These are phyloP conservation scores for Hydropsyche tenuis DNA, from an alignment of 1,140 invertebrate genomes.

Conservation along the genomic window DNA sequence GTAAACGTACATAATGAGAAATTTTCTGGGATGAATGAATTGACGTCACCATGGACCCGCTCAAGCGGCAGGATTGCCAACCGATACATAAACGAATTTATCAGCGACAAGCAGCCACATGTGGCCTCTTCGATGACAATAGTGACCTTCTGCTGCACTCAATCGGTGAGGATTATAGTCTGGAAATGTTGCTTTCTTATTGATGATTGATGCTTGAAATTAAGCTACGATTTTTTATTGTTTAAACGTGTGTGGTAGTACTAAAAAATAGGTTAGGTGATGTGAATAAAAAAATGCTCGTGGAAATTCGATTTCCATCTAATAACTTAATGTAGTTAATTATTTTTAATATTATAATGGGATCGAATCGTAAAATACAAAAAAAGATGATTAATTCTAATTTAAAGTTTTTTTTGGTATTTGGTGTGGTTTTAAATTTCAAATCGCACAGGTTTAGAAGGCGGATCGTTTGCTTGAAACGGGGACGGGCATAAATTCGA, in stretches of 20 bases:
- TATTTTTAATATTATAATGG: background rate
- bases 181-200: too few species aligned
- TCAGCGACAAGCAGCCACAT: constrained; percentile 41
- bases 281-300: background rate
- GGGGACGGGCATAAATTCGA: constrained; percentile 29
- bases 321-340: background rate
- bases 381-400: background rate
- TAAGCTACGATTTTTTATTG: too few species aligned
- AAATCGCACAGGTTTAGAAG: constrained; percentile 42
- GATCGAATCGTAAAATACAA: background rate
- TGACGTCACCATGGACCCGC: constrained; percentile 43
- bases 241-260: too few species aligned
- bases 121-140: background rate
- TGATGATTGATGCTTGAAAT: too few species aligned
- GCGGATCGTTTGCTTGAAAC: constrained; percentile 8
- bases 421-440: constrained; percentile 30
- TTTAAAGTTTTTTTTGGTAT: background rate
- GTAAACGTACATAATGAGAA: background rate
- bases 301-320: background rate
- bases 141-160: background rate
- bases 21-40: constrained; percentile 42
- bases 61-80: constrained; percentile 44
- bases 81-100: constrained; percentile 47
- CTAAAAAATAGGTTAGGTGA: too few species aligned
- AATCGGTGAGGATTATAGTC: too few species aligned